Conservation (phyloP, 2,888 invertebrate genomes). For the Dolichomitus sp. region DNA sequence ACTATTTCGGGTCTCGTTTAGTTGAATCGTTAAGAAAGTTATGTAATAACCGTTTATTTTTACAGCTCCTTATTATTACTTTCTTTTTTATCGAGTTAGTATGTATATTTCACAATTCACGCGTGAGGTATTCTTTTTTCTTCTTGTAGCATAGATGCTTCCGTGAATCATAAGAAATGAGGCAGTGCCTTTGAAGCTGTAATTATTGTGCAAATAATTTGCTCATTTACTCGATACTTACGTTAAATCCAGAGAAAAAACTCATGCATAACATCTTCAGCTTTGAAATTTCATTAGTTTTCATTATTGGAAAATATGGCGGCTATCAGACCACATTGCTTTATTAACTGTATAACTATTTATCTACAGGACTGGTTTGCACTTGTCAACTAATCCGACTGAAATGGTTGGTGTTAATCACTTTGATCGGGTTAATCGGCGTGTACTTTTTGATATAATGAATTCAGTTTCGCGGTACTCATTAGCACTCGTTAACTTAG, state of each 20-base stretch:
- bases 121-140: constrained; percentile 6
- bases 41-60: background rate
- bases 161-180: constrained; percentile 38
- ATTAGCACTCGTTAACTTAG: background rate
- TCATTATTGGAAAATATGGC: background rate
- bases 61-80: background rate
- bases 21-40: background rate
- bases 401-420: too few species aligned
- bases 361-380: background rate
- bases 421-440: too few species aligned
- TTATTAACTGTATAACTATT: constrained; percentile 6
- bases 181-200: constrained; percentile 74
- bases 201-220: constrained; percentile 63
- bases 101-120: constrained; percentile 12
- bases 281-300: constrained; percentile 2
- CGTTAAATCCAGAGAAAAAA: constrained; percentile 15
- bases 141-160: constrained; percentile 18
- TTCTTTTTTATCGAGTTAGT: constrained; percentile 1
- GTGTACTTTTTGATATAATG: constrained; percentile 1
- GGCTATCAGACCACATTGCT: constrained; percentile 50
- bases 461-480: background rate
- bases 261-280: constrained; percentile 33
- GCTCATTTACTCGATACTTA: constrained; percentile 53
- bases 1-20: background rate
- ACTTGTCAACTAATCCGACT: too few species aligned